These are phyloP conservation scores for Octodon degus DNA, from an alignment of 2,113 vertebrate genomes.

Conservation along the genomic window DNA sequence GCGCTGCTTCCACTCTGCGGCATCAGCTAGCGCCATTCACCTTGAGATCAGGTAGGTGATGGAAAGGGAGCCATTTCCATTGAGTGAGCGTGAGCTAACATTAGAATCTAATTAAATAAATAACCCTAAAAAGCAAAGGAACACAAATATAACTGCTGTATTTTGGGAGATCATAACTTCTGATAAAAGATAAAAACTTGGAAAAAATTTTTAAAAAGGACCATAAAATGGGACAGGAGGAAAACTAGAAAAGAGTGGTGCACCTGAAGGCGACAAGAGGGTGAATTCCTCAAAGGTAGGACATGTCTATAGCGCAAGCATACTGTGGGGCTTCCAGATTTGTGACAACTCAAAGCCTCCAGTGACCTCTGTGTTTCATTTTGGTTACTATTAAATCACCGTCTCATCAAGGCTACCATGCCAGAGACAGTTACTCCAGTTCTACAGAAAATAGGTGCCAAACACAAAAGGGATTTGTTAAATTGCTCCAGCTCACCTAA, in stretches of 20 bases:
- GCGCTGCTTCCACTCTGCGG: background rate
- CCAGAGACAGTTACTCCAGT: background rate
- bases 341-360: background rate
- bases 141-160: background rate
- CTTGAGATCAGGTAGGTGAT: background rate
- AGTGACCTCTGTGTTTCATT: fast-evolving
- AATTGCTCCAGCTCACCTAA: background rate
- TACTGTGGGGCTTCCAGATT: background rate
- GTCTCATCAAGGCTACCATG: background rate
- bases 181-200: background rate
- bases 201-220: background rate
- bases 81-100: background rate
- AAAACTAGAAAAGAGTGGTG: background rate
- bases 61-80: background rate
- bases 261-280: background rate
- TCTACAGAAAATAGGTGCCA: background rate
- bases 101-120: background rate
- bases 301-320: background rate
- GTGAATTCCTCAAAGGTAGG: background rate
- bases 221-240: background rate
- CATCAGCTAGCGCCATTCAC: background rate
- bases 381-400: no score
- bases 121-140: background rate
- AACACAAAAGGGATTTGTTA: background rate
- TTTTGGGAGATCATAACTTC: background rate